Conservation (phyloP, 2,113 vertebrate genomes). For the Perognathus longimembris region DNA sequence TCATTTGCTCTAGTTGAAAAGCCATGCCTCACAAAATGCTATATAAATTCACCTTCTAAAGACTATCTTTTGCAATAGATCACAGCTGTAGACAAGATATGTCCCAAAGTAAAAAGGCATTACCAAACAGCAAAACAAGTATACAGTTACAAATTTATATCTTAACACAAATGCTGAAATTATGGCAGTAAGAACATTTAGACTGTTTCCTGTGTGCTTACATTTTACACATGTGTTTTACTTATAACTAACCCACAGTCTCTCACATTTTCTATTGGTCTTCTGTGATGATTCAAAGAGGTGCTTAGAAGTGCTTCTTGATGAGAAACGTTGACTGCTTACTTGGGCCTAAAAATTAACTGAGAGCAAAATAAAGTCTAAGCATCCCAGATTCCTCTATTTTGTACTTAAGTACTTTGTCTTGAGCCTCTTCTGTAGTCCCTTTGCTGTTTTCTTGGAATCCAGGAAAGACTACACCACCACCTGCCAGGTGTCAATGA, state of each 20-base stretch:
- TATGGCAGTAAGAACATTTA: background rate
- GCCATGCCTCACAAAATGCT: conserved; percentile 41
- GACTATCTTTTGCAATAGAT: conserved; percentile 44
- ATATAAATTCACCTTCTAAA: conserved; percentile 50
- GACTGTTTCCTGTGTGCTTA: background rate
- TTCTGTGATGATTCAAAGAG: background rate
- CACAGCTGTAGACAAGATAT: background rate
- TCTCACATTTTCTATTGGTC: conserved; percentile 23
- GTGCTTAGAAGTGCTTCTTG: too few relatives aligned
- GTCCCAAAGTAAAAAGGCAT: conserved; percentile 4
- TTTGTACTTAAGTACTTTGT: too few relatives aligned
- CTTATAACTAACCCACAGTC: background rate
- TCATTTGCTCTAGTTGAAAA: conserved; percentile 64
- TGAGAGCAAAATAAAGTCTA: too few relatives aligned
- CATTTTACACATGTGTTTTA: background rate
- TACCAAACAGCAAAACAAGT: conserved; percentile 32
- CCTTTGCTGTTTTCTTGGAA: too few relatives aligned
- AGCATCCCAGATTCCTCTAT: too few relatives aligned
- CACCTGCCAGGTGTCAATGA: too few relatives aligned
- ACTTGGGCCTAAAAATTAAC: too few relatives aligned
- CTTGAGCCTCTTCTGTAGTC: too few relatives aligned
- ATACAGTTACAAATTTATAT: background rate
- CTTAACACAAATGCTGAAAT: conserved; percentile 28
- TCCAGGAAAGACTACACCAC: too few relatives aligned
- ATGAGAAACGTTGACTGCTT: too few relatives aligned